phyloP scores from a whole-genome alignment of 2,888 invertebrate genomes.

The Cataglyphis cursor region DNA sequence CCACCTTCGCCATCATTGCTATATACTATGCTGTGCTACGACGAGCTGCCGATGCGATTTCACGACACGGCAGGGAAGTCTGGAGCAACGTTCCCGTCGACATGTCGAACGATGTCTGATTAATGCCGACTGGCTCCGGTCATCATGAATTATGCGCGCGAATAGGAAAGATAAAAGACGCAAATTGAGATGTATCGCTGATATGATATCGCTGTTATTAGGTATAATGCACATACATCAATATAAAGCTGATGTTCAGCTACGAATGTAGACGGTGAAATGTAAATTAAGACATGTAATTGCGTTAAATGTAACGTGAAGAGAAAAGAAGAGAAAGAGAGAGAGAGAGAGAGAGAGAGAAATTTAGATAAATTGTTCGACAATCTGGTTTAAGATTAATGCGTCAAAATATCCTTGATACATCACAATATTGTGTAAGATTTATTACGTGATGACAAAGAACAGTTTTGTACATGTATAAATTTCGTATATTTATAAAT shows the following conservation, averaged over 20 bases:
- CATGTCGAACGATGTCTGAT: constrained; percentile 39
- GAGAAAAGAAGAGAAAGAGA: neutral
- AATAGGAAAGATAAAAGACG: constrained; percentile 11
- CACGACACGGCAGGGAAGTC: constrained; percentile 16
- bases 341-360: neutral
- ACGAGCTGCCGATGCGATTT: constrained; percentile 18
- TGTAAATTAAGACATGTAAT: neutral
- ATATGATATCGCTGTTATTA: neutral
- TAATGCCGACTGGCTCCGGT: constrained; percentile 12
- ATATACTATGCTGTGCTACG: constrained; percentile 7
- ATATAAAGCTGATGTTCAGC: neutral
- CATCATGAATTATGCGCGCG: neutral
- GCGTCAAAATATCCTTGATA: neutral
- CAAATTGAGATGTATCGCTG: constrained; percentile 34
- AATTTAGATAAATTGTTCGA: neutral
- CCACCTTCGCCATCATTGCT: neutral
- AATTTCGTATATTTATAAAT: neutral
- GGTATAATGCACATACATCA: neutral
- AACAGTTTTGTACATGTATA: too few relatives aligned
- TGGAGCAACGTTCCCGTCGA: constrained; percentile 32
- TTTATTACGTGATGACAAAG: too few relatives aligned
- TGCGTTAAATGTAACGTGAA: neutral
- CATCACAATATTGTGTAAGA: neutral
- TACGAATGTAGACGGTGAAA: neutral
- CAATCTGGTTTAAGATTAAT: neutral